A percentile compares a stretch with the other conserved stretches of the same genome.
Conservation (phyloP, 1,140 invertebrate genomes). For the Halictus rubicundus region DNA sequence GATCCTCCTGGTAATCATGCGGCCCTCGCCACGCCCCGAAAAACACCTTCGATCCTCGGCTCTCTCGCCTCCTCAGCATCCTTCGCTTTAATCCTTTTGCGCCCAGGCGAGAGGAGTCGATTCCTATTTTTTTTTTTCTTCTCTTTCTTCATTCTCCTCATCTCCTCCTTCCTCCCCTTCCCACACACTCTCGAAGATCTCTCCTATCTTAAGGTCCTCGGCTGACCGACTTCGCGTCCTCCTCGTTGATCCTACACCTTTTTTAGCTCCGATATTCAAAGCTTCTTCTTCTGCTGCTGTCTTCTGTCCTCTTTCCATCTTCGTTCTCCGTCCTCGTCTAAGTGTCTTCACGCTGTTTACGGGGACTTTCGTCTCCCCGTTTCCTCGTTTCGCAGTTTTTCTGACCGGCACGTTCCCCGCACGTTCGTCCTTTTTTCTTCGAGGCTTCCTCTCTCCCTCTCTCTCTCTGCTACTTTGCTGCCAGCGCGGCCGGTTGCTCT, state of each 20-base stretch:
- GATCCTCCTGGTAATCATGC: constrained; percentile 79
- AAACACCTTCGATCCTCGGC: constrained; percentile 77
- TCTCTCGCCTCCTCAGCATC: constrained; percentile 37
- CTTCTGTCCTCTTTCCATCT: too few species aligned
- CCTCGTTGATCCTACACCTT: not conserved
- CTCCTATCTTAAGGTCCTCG: too few species aligned
- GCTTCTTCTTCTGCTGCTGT: too few species aligned
- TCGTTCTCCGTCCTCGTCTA: too few species aligned
- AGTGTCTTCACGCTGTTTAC: not conserved
- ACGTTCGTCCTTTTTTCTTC: not conserved
- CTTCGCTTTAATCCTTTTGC: constrained; percentile 38
- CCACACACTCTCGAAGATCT: too few species aligned
- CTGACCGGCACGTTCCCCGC: constrained; percentile 7
- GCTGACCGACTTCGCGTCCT: not conserved
- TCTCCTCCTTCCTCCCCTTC: not conserved
- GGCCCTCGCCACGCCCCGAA: constrained; percentile 78
- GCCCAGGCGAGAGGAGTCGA: not conserved
- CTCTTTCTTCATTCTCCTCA: too few species aligned
- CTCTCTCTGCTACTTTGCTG: too few species aligned
- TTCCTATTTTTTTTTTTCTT: not conserved
- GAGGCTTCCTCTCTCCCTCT: too few species aligned
- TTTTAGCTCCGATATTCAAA: not conserved
- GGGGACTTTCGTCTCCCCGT: not conserved
- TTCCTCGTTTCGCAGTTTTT: constrained; percentile 18
- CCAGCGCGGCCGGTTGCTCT: not conserved